Evolutionary conservation across 2,888 invertebrate species (phyloP), one percentile per base, ranked within the genome.

Genomic region (Agriopis marginaria): DNA sequence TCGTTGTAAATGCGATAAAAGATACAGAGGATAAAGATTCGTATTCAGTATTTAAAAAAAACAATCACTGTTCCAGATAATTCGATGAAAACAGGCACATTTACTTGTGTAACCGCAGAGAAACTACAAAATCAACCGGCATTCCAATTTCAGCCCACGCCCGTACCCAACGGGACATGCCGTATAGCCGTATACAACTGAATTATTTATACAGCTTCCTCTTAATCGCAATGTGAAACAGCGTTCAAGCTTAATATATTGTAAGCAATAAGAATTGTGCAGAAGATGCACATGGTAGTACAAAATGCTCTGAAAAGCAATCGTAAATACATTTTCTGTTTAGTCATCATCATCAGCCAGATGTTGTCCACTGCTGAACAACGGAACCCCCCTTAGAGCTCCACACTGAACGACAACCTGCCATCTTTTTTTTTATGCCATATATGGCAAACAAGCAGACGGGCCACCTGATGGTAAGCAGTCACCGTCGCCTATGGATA

Each of bases 211-310:
- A 69, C 55, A 47, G 17, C 0, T 23, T 23, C 17, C 72, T 78
- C 79, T 80, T 82, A 79, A 83, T 60, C 54, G 17, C 53, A 32
- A n/a, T 49, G 54, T 32, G 23, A 58, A 56, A 56, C 66, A 66
- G 66, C 6, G 42, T 11, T 9, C 44, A 7, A 66, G 10, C 56
- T 61, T 17, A 14, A 10, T 8, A 55, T 5, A 7, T 6, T 4
- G 40, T 14, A 40, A 9, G 4, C n/a, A 7, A 14, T 9, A 40
- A 5, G 9, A 10, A 14, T 7, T 23, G 7, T 50, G 50, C 17
- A 17, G 9, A 50, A 14, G 9, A 32, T 5, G 5, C 32, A 32
- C 32, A 32, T 32, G 32, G 32, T 32, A 32, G 32, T 32, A 32
- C 32, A 32, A 32, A 32, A 32, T 3, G 5, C 32, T 4, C 32